These are phyloP conservation scores for Pocota personata DNA, from an alignment of 2,888 invertebrate species.

Conservation along the genomic window DNA sequence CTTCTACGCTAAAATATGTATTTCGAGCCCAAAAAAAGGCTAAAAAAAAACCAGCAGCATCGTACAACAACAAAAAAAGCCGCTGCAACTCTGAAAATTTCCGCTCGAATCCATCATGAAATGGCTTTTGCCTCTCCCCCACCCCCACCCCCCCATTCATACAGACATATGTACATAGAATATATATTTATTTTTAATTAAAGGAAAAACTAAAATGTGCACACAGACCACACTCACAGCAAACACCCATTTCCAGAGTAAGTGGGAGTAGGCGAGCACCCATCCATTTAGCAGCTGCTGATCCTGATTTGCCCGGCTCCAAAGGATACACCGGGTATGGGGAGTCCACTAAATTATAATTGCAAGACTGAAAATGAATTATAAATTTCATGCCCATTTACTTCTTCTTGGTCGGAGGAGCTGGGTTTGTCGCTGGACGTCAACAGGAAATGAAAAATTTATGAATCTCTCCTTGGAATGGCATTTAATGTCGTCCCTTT, in stretches of 20 bases:
- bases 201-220: slow-evolving; percentile 74
- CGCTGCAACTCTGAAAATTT: slow-evolving; percentile 71
- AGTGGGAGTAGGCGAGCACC: background rate
- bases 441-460: slow-evolving; percentile 74
- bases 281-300: slow-evolving; percentile 69
- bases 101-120: slow-evolving; percentile 73
- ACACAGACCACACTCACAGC: slow-evolving; percentile 70
- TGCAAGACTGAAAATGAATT: slow-evolving; percentile 74
- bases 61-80: slow-evolving; percentile 15
- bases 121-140: slow-evolving; percentile 60
- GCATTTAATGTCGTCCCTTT: slow-evolving; percentile 66
- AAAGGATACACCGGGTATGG: slow-evolving; percentile 39
- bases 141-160: background rate
- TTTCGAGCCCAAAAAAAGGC: slow-evolving; percentile 54
- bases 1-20: slow-evolving; percentile 66
- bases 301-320: slow-evolving; percentile 65
- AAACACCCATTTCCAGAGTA: slow-evolving; percentile 13
- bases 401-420: slow-evolving; percentile 56
- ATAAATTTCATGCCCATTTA: slow-evolving; percentile 74
- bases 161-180: slow-evolving; percentile 11
- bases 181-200: slow-evolving; percentile 73
- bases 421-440: slow-evolving; percentile 71
- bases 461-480: slow-evolving; percentile 72
- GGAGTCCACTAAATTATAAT: slow-evolving; percentile 74
- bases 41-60: slow-evolving; percentile 31